These are phyloP conservation scores for Chaetura pelagica DNA, from an alignment of 2,113 vertebrate species.

Conservation along the genomic window DNA sequence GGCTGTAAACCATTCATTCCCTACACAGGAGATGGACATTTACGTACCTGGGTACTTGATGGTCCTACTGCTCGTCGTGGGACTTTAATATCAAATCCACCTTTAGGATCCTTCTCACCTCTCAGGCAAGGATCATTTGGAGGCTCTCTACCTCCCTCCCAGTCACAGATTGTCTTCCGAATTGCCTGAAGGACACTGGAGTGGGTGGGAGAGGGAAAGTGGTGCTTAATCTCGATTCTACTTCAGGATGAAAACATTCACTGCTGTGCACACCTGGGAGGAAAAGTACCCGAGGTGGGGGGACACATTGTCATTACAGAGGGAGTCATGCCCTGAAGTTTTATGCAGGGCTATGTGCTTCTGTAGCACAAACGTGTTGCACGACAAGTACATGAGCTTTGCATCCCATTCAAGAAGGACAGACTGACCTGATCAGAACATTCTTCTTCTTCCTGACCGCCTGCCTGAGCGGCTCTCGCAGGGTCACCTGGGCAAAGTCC, in stretches of 20 bases:
- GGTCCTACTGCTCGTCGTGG: slow-evolving; percentile 96
- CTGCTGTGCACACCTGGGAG: neutral
- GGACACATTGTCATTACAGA: neutral
- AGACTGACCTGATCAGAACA: slow-evolving; percentile 91
- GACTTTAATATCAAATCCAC: slow-evolving; percentile 98
- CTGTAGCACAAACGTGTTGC: neutral
- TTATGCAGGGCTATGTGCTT: neutral
- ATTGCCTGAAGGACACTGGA: slow-evolving; percentile 97
- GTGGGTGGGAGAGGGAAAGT: neutral
- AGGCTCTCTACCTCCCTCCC: slow-evolving; percentile 95
- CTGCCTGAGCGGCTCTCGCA: slow-evolving; percentile 93
- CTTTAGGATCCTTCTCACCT: slow-evolving; percentile 98
- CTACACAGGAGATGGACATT: neutral
- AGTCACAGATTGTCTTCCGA: slow-evolving; percentile 97
- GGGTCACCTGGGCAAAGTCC: slow-evolving; percentile 96
- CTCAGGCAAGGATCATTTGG: slow-evolving; percentile 97
- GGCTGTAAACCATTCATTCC: neutral
- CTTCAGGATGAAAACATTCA: neutral
- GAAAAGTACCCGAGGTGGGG: neutral
- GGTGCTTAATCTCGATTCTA: neutral
- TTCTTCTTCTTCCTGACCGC: slow-evolving; percentile 99
- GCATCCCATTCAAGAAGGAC: neutral
- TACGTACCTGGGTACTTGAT: slow-evolving; percentile 93
- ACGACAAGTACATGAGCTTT: neutral
- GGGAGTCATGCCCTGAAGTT: neutral